These are phyloP conservation scores for Copidosoma floridanum DNA, from an alignment of 1,140 invertebrate genomes.

Conservation along the genomic window DNA sequence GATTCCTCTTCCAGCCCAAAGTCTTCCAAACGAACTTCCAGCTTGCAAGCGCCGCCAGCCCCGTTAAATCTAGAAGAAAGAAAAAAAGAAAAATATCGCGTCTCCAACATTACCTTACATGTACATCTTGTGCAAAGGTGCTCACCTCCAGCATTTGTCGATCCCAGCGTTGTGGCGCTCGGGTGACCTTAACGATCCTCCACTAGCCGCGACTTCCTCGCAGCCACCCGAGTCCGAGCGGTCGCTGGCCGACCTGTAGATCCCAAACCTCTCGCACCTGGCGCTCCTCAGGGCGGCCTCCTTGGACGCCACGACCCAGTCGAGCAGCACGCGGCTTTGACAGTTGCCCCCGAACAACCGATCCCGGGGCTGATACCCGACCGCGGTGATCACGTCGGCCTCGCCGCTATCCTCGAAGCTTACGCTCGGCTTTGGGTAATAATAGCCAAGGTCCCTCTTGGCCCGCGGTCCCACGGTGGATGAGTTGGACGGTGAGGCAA, in stretches of 20 bases:
- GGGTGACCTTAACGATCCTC: constrained; percentile 36
- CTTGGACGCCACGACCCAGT: constrained; percentile 42
- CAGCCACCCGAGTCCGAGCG: not conserved
- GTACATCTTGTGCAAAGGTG: too few relatives aligned
- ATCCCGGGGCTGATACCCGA: not conserved
- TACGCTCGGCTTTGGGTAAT: constrained; percentile 34
- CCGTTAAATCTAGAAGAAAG: constrained; percentile 38
- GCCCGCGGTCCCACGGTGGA: not conserved
- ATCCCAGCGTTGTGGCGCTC: too few relatives aligned
- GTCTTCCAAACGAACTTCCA: constrained; percentile 42
- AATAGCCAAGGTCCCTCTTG: constrained; percentile 39
- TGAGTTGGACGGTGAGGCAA: not conserved
- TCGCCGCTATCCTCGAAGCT: not conserved
- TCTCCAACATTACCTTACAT: too few relatives aligned
- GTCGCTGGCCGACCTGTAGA: too few relatives aligned
- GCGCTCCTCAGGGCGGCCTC: constrained; percentile 35
- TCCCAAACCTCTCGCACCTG: constrained; percentile 26
- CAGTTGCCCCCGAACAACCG: constrained; percentile 24
- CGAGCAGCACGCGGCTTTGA: constrained; percentile 37
- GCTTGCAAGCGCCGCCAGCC: constrained; percentile 33
- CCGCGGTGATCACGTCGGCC: not conserved
- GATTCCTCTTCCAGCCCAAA: constrained; percentile 45
- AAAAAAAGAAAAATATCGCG: too few relatives aligned
- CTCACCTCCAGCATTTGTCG: constrained; percentile 42
- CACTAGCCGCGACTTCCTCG: not conserved